Percentiles rank a stretch among this genome's conserved stretches.
Evolutionary conservation across 2,797 vertebrate species (phyloP).

Genomic region (Typhlichthys eigenmanni): DNA sequence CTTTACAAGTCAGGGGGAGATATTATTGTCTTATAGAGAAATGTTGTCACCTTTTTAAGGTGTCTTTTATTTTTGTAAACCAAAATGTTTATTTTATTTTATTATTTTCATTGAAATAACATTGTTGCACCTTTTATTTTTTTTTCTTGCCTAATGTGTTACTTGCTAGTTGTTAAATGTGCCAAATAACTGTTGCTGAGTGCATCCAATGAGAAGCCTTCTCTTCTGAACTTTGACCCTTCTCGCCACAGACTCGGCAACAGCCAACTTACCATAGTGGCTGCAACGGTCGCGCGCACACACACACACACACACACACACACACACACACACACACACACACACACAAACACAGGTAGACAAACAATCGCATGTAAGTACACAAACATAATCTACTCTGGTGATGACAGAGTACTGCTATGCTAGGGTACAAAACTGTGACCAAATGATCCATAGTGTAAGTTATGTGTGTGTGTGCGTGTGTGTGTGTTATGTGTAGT

Average conservation of each 20-base stretch:
- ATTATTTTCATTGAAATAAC: slow-evolving; percentile 56
- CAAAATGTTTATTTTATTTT: slow-evolving; percentile 64
- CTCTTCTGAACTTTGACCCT: slow-evolving; percentile 19
- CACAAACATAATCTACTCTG: slow-evolving; percentile 4
- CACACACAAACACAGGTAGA: background rate
- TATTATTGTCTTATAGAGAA: slow-evolving; percentile 64
- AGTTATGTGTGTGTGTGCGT: background rate
- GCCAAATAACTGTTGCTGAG: slow-evolving; percentile 76
- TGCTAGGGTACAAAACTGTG: slow-evolving; percentile 64
- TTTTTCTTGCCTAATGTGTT: slow-evolving; percentile 64
- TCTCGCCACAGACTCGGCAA: slow-evolving; percentile 15
- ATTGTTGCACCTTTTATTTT: slow-evolving; percentile 73
- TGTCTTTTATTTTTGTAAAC: slow-evolving; percentile 76
- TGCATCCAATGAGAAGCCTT: slow-evolving; percentile 51
- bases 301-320: slow-evolving; percentile 8
- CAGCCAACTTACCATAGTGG: slow-evolving; percentile 5
- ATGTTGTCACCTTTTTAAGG: slow-evolving; percentile 55
- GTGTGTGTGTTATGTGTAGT: background rate
- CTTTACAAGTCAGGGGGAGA: slow-evolving; percentile 55
- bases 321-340: slow-evolving; percentile 13
- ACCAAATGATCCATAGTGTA: slow-evolving; percentile 51
- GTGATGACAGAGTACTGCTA: background rate
- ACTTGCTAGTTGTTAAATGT: slow-evolving; percentile 72
- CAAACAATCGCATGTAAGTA: background rate
- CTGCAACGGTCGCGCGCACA: slow-evolving; percentile 4